Percentiles rank a stretch among this genome's conserved stretches.
Evolutionary conservation across 2,113 vertebrate genomes (phyloP).

Genomic region (Empidonax alnorum): DNA sequence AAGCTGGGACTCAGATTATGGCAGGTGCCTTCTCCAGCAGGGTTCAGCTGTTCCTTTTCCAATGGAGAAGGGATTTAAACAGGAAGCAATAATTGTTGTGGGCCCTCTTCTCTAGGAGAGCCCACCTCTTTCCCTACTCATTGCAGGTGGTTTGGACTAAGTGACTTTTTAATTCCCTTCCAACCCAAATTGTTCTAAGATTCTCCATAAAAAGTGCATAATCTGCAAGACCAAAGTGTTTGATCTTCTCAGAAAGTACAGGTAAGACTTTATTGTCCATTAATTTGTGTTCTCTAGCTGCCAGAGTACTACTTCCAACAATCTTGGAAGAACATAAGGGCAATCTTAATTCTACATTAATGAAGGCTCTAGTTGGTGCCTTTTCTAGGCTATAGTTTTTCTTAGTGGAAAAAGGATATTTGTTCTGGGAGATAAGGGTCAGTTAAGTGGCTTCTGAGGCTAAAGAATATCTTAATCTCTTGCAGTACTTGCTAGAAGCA

Average conservation of each 20-base stretch:
- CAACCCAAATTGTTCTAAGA: neutral
- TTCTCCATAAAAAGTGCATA: neutral
- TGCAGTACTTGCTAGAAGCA: neutral
- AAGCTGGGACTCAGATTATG: neutral
- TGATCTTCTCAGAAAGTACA: neutral
- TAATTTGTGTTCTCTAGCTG: neutral
- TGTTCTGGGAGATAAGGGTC: neutral
- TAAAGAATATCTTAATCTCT: neutral
- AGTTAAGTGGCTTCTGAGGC: neutral
- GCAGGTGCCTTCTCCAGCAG: neutral
- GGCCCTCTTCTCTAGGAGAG: neutral
- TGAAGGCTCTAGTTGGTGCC: neutral
- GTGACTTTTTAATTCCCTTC: neutral
- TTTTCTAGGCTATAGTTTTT: neutral
- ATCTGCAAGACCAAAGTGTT: neutral
- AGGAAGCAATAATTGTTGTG: neutral
- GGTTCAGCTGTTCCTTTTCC: neutral
- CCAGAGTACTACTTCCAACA: neutral
- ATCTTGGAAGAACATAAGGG: neutral
- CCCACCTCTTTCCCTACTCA: neutral
- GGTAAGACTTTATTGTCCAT: neutral
- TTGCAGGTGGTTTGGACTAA: neutral
- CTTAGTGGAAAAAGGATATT: neutral
- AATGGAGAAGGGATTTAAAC: neutral
- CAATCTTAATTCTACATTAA: neutral